These are phyloP conservation scores for Microhierax caerulescens DNA, from an alignment of 2,797 vertebrate genomes.

Conservation along the genomic window DNA sequence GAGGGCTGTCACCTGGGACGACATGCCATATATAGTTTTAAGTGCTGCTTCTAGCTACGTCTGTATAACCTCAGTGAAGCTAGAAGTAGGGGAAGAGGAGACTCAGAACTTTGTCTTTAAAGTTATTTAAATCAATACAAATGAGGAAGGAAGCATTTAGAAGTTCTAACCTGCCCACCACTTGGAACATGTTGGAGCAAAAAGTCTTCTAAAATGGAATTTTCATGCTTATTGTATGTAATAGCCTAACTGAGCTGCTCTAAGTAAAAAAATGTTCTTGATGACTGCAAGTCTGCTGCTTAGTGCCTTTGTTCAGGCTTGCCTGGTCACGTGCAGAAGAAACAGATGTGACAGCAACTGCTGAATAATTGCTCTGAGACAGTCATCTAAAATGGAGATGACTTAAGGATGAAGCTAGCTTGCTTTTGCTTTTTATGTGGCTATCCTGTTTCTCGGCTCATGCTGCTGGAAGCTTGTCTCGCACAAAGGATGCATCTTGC, in stretches of 20 bases:
- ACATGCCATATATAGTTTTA: background rate
- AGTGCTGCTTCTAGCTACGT: background rate
- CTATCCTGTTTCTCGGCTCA: background rate
- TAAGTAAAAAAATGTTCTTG: background rate
- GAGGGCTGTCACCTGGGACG: background rate
- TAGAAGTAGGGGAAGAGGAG: background rate
- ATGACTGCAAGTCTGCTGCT: background rate
- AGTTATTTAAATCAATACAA: background rate
- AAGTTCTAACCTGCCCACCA: background rate
- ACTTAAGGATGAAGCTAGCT: background rate
- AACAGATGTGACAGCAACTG: conserved; percentile 22
- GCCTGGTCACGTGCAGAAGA: background rate
- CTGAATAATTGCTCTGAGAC: conserved; percentile 18
- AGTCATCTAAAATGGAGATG: background rate
- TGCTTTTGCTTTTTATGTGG: background rate
- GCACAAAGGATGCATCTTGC: background rate
- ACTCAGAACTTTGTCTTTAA: background rate
- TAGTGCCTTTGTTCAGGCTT: background rate
- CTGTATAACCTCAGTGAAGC: background rate
- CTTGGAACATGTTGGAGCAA: background rate
- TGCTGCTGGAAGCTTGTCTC: background rate
- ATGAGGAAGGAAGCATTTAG: background rate
- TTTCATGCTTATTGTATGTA: background rate
- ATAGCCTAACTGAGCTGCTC: background rate
- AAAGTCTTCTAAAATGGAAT: background rate